phyloP scores from a whole-genome alignment of 1,140 invertebrate species.

The Lepidurus apus region DNA sequence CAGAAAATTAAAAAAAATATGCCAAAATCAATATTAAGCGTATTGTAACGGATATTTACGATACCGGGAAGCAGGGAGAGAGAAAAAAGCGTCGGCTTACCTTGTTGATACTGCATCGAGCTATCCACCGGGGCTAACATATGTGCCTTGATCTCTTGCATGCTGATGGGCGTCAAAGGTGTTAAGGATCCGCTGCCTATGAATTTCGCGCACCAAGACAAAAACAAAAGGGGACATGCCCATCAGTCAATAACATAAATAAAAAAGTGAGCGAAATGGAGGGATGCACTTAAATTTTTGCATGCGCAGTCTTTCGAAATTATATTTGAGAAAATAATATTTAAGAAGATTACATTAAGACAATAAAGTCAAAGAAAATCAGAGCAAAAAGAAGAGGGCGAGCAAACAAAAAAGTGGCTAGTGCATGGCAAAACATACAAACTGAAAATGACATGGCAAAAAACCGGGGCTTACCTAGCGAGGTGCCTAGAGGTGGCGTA shows the following conservation, averaged over 20 bases:
- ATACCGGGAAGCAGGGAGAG: neutral
- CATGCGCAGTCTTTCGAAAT: slow-evolving; percentile 27
- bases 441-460: slow-evolving; percentile 23
- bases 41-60: slow-evolving; percentile 9
- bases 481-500: slow-evolving; percentile 64
- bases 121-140: slow-evolving; percentile 52
- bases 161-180: slow-evolving; percentile 66
- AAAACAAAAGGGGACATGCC: neutral
- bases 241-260: neutral
- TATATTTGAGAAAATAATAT: neutral
- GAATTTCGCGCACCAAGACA: slow-evolving; percentile 3
- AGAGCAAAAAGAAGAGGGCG: slow-evolving; percentile 29
- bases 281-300: slow-evolving; percentile 25
- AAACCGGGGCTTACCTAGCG: slow-evolving; percentile 56
- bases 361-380: neutral
- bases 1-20: slow-evolving; percentile 23
- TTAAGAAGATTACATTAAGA: neutral
- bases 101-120: slow-evolving; percentile 59
- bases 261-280: neutral
- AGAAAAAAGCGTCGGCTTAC: slow-evolving; percentile 35
- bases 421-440: slow-evolving; percentile 23
- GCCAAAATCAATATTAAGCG: slow-evolving; percentile 28
- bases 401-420: neutral
- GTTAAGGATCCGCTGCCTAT: slow-evolving; percentile 58
- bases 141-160: slow-evolving; percentile 67